Evolutionary conservation across 2,113 vertebrate species (phyloP).

Genomic region (Nestor notabilis): DNA sequence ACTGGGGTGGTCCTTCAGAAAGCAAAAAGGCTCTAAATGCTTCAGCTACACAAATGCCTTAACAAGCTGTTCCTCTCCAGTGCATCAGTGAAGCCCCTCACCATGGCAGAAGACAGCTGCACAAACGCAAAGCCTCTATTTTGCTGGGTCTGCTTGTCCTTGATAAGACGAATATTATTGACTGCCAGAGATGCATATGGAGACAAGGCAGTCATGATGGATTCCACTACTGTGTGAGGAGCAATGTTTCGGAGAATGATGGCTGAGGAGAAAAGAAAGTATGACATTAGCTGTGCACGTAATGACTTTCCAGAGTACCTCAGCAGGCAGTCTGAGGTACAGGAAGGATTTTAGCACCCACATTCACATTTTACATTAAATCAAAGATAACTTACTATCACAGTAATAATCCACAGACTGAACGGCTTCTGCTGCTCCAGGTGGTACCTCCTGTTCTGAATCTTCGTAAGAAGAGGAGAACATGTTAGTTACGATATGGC

Average conservation of each 20-base stretch:
- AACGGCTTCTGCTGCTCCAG: slow-evolving; percentile 85
- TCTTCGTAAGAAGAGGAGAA: slow-evolving; percentile 70
- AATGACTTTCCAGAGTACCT: neutral
- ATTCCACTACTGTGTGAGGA: slow-evolving; percentile 92
- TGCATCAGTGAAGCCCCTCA: slow-evolving; percentile 52
- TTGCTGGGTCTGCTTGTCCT: slow-evolving; percentile 97
- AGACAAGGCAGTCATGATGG: slow-evolving; percentile 91
- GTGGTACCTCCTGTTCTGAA: slow-evolving; percentile 81
- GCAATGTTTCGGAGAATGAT: slow-evolving; percentile 97
- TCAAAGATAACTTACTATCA: slow-evolving; percentile 86
- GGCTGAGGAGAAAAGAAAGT: slow-evolving; percentile 73
- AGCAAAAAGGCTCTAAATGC: neutral
- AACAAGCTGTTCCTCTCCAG: neutral
- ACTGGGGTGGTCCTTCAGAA: neutral
- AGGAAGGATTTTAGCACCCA: neutral
- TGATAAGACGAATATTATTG: slow-evolving; percentile 97
- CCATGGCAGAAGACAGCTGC: slow-evolving; percentile 95
- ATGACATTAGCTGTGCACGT: neutral
- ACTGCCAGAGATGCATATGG: slow-evolving; percentile 95
- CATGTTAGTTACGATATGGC: neutral
- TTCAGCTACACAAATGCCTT: neutral
- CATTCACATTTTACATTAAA: neutral
- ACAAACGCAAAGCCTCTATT: slow-evolving; percentile 98
- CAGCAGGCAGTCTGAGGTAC: neutral
- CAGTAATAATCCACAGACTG: slow-evolving; percentile 94